phyloP scores from a whole-genome alignment of 1,140 invertebrate genomes.

The Chrysopa pallens region DNA sequence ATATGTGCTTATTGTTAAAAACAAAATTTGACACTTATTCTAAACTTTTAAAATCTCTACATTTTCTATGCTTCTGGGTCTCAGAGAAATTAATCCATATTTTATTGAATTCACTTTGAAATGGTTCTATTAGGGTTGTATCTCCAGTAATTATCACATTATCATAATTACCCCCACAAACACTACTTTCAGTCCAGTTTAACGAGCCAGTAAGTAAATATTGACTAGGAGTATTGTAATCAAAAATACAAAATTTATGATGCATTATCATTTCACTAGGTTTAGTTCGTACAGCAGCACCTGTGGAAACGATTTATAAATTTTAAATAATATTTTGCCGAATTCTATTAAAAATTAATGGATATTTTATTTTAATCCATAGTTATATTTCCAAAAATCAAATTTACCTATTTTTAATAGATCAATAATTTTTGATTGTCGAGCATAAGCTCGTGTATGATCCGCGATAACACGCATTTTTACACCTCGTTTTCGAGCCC shows the following conservation, averaged over 20 bases:
- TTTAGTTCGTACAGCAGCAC: too few species aligned
- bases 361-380: too few species aligned
- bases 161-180: not conserved
- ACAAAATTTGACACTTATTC: too few species aligned
- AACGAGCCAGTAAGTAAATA: slow-evolving; percentile 15
- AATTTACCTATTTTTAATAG: slow-evolving; percentile 1
- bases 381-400: not conserved
- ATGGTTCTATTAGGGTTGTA: too few species aligned
- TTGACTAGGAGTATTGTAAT: slow-evolving; percentile 8
- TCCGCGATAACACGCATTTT: slow-evolving; percentile 12
- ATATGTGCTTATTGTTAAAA: too few species aligned
- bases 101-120: too few species aligned
- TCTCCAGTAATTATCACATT: not conserved
- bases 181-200: slow-evolving; percentile 4
- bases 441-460: slow-evolving; percentile 6
- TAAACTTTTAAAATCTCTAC: too few species aligned
- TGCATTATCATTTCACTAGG: slow-evolving; percentile 9
- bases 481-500: slow-evolving; percentile 10
- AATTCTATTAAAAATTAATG: too few species aligned
- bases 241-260: slow-evolving; percentile 16
- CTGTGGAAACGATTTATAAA: too few species aligned
- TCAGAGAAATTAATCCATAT: too few species aligned
- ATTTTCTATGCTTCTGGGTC: too few species aligned
- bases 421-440: slow-evolving; percentile 4
- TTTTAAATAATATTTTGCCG: too few species aligned